These are phyloP conservation scores for Myotis myotis DNA, from an alignment of 2,797 vertebrate genomes.

Conservation along the genomic window DNA sequence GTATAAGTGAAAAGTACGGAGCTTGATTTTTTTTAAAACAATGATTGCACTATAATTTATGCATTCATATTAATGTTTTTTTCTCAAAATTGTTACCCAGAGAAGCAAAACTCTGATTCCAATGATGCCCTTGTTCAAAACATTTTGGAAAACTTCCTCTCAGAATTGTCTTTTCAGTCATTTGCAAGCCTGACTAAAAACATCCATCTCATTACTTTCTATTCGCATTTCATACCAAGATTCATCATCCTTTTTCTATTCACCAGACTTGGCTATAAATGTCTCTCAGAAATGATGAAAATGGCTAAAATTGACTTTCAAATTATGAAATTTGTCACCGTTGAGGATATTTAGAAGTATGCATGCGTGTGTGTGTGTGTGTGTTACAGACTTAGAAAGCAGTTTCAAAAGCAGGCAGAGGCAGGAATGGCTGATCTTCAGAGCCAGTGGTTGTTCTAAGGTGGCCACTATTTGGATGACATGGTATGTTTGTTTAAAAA, in stretches of 20 bases:
- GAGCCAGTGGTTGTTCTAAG: background rate
- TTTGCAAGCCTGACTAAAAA: slow-evolving; percentile 63
- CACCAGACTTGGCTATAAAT: slow-evolving; percentile 56
- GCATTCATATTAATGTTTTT: slow-evolving; percentile 17
- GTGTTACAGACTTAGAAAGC: background rate
- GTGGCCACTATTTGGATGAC: background rate
- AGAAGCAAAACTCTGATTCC: slow-evolving; percentile 33
- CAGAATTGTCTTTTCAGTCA: slow-evolving; percentile 26
- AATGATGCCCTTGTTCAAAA: slow-evolving; percentile 36
- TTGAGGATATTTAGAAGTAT: slow-evolving; percentile 35
- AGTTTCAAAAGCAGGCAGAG: background rate
- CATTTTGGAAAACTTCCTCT: slow-evolving; percentile 49
- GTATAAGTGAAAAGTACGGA: background rate
- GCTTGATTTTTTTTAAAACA: slow-evolving; percentile 46
- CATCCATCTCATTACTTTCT: slow-evolving; percentile 61
- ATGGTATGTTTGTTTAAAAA: slow-evolving; percentile 58
- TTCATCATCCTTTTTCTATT: slow-evolving; percentile 63
- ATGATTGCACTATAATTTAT: background rate
- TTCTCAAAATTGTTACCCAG: slow-evolving; percentile 12
- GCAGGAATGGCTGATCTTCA: background rate
- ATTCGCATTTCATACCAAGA: slow-evolving; percentile 50
- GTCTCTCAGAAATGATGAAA: slow-evolving; percentile 59
- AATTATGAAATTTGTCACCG: slow-evolving; percentile 64
- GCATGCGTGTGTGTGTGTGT: background rate
- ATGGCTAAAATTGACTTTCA: slow-evolving; percentile 66